Conservation (phyloP, 1,140 invertebrate species). For the Danaus melanippus region DNA sequence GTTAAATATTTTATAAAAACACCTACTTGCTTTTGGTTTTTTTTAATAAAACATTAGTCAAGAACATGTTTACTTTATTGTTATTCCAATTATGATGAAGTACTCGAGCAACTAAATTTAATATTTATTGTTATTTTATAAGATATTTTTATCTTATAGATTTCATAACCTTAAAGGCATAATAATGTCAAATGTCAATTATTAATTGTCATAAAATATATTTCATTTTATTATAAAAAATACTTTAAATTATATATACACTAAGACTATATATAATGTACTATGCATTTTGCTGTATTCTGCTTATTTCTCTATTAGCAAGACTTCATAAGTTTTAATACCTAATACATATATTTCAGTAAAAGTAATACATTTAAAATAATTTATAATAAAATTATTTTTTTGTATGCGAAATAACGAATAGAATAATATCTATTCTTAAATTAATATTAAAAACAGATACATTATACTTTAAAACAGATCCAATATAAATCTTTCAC, state of each 20-base stretch:
- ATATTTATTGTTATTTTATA: background rate
- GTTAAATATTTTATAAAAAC: conserved; percentile 4
- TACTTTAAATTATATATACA: background rate
- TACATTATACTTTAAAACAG: background rate
- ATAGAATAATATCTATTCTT: too few species aligned
- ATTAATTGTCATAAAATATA: too few species aligned
- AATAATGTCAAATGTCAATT: background rate
- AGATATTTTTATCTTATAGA: too few species aligned
- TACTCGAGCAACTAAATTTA: background rate
- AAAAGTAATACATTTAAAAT: too few species aligned
- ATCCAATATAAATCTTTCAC: background rate
- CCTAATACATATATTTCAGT: too few species aligned
- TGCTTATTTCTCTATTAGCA: too few species aligned
- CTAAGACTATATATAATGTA: background rate
- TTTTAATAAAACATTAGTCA: conserved; percentile 59
- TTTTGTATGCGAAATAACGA: too few species aligned
- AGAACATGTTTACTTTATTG: conserved; percentile 35
- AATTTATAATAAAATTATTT: too few species aligned
- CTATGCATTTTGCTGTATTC: too few species aligned
- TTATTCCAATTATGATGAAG: background rate
- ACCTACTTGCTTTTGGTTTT: conserved; percentile 68
- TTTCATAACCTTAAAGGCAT: conserved; percentile 1
- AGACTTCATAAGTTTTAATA: too few species aligned
- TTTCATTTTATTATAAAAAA: background rate
- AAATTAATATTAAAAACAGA: too few species aligned